A percentile compares a stretch with the other conserved stretches of the same genome.
phyloP scores from a whole-genome alignment of 1,140 invertebrate species.

The Macrostomum lignano region DNA sequence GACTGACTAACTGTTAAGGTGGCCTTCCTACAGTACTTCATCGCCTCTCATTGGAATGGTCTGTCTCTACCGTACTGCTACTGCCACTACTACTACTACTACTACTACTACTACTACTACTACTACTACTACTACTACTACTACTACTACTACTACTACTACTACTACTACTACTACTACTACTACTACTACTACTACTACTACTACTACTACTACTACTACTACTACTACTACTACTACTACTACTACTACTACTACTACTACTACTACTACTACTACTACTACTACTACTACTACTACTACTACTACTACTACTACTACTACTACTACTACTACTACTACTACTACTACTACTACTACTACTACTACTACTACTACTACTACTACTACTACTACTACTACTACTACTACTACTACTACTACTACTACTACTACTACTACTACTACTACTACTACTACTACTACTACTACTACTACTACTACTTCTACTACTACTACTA shows the following conservation, averaged over 20 bases:
- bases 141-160: conserved; percentile 6
- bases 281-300: conserved; percentile 4
- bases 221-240: neutral
- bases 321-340: conserved; percentile 4
- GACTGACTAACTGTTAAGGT: no score
- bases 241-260: conserved; percentile 3
- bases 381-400: conserved; percentile 4
- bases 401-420: conserved; percentile 3
- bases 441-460: neutral
- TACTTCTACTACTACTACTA: neutral
- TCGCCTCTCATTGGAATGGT: no score
- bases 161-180: conserved; percentile 7
- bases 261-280: conserved; percentile 1
- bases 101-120: conserved; percentile 4
- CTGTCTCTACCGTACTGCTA: no score
- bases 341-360: conserved; percentile 4
- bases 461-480: neutral
- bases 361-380: conserved; percentile 6
- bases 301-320: conserved; percentile 1
- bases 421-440: neutral
- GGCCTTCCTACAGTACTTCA: no score
- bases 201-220: conserved; percentile 6
- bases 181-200: conserved; percentile 7
- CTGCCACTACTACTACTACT: conserved; percentile 5
- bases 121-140: conserved; percentile 5